These are phyloP conservation scores for Pituophis catenifer DNA, from an alignment of 2,113 vertebrate genomes.

Conservation along the genomic window DNA sequence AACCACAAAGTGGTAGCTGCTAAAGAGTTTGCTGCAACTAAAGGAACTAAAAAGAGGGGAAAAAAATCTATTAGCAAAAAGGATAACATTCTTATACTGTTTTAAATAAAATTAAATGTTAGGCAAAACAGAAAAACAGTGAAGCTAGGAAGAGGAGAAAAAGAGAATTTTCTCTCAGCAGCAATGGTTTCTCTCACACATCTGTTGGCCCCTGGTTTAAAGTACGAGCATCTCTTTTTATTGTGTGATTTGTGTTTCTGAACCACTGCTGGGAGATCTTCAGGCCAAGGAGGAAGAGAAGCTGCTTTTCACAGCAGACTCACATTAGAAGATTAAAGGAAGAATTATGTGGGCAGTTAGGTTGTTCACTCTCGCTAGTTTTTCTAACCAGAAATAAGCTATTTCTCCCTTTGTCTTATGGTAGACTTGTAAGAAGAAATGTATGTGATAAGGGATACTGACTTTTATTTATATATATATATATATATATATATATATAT, in stretches of 20 bases:
- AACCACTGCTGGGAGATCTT: conserved; percentile 16
- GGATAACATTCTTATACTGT: neutral
- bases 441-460: neutral
- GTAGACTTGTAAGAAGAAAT: neutral
- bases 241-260: conserved; percentile 32
- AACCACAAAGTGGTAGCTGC: neutral
- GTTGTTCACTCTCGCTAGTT: neutral
- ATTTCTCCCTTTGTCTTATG: neutral
- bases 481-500: no score
- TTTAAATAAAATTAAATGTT: neutral
- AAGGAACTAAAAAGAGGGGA: neutral
- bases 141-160: neutral
- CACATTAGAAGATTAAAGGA: conserved; percentile 9
- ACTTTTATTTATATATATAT: neutral
- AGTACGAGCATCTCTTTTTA: conserved; percentile 5
- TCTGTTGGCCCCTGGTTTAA: neutral
- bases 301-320: conserved; percentile 2
- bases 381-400: neutral
- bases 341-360: conserved; percentile 11
- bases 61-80: neutral
- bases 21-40: neutral
- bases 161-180: accelerated
- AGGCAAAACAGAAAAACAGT: neutral
- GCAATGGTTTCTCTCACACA: neutral
- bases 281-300: conserved; percentile 26